Evolutionary conservation across 2,797 vertebrate species (phyloP), one percentile per base, ranked within the genome.

Genomic region (Podarcis siculus): DNA sequence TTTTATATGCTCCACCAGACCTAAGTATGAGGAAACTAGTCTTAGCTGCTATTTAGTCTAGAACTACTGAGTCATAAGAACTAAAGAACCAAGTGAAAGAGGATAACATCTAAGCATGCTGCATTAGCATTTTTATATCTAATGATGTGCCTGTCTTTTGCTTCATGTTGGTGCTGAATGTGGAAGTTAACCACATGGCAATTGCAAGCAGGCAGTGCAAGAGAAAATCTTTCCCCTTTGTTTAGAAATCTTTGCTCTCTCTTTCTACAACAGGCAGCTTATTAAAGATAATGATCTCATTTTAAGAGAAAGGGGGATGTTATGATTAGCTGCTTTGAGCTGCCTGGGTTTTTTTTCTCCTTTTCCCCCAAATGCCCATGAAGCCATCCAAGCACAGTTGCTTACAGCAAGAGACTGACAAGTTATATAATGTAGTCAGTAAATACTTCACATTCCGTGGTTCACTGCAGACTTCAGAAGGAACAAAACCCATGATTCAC

Each of bases 111-210:
- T 1, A 79, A 0, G 81, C 88, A 92, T 67, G 37, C 0, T 30
- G 85, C 42, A 17, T 0, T 0, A 0, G 45, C 1, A 30, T 78
- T 0, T 6, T 9, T 1, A 37, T 0, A 0, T 4, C 81, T 45
- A 76, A 0, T 0, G 0, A 0, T 15, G 15, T 49, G 6, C 3
- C 39, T 10, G 37, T 5, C 35, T 69, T 71, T 12, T n/a, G 75
- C 82, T 85, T 12, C 9, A 0, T 75, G 35, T 39, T 37, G 76
- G n/a, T 0, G 0, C 55, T 80, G 39, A 2, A 55, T 32, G 58
- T 71, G 25, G 19, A 58, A 80, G 6, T 61, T 81, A 64, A 32
- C 27, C 42, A 8, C 1, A 23, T 0, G 0, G 55, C 61, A 64
- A 23, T 23, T 64, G 61, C 21, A 64, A 0, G 0, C 61, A 58